phyloP scores from a whole-genome alignment of 1,140 invertebrate species.

The Bilobella aurantiaca region DNA sequence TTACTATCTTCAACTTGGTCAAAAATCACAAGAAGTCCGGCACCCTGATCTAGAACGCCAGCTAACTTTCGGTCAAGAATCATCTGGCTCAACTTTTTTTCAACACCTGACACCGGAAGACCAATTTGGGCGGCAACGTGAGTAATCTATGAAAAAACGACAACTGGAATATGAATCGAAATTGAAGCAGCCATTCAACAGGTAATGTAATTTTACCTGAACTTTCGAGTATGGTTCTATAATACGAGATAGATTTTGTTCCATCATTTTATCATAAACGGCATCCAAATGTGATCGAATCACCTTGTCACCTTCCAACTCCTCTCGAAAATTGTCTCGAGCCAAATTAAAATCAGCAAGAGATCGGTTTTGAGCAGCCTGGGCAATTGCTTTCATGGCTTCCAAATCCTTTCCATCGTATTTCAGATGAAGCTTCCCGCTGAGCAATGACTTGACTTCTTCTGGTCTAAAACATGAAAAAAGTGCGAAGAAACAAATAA shows the following conservation, averaged over 20 bases:
- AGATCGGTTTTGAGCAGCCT: conserved; percentile 90
- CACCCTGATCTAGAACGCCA: conserved; percentile 95
- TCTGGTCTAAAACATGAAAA: conserved; percentile 55
- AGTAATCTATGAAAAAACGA: conserved; percentile 49
- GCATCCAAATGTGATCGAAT: conserved; percentile 91
- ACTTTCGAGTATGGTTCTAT: conserved; percentile 98
- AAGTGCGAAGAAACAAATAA: too few relatives aligned
- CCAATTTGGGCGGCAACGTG: conserved; percentile 79
- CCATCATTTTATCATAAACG: conserved; percentile 95
- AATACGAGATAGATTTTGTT: conserved; percentile 96
- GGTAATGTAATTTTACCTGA: conserved; percentile 53
- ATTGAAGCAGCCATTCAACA: conserved; percentile 8
- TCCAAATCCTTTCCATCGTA: conserved; percentile 91
- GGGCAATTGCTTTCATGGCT: conserved; percentile 93
- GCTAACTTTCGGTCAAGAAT: conserved; percentile 96
- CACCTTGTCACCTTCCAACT: conserved; percentile 92
- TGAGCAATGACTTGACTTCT: conserved; percentile 89
- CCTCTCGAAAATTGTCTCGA: conserved; percentile 71
- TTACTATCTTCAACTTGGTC: conserved; percentile 90
- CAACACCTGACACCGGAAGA: conserved; percentile 77
- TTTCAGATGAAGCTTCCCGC: conserved; percentile 92
- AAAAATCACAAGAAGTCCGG: conserved; percentile 93
- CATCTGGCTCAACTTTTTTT: conserved; percentile 99
- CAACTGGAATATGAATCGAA: neutral
- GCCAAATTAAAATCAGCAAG: conserved; percentile 86